Percentiles rank a stretch among this genome's conserved stretches.
These are phyloP conservation scores for Discoglossus pictus DNA, from an alignment of 2,797 vertebrate genomes.

Conservation along the genomic window DNA sequence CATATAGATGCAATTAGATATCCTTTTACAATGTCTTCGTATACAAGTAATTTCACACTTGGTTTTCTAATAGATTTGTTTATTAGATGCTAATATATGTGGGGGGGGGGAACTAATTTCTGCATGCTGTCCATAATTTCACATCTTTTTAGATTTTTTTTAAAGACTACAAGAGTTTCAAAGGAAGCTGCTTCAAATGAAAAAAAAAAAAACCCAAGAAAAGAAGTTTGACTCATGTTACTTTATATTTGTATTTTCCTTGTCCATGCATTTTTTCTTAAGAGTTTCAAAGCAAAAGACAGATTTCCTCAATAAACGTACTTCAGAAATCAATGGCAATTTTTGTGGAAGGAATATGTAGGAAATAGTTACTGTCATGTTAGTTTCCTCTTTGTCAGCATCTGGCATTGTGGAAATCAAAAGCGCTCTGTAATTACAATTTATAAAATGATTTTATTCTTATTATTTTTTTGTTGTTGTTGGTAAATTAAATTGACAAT, in stretches of 20 bases:
- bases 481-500: constrained; percentile 46
- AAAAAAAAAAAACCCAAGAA: too few species aligned
- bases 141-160: too few species aligned
- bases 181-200: too few species aligned
- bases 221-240: constrained; percentile 30
- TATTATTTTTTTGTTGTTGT: constrained; percentile 28
- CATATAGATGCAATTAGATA: too few species aligned
- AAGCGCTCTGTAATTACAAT: constrained; percentile 45
- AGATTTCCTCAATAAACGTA: constrained; percentile 35
- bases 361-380: constrained; percentile 29
- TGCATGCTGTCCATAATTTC: too few species aligned
- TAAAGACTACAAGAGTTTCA: too few species aligned
- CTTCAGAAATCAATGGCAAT: constrained; percentile 26
- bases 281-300: constrained; percentile 34
- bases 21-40: too few species aligned
- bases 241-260: constrained; percentile 34
- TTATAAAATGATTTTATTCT: constrained; percentile 35
- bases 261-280: constrained; percentile 27
- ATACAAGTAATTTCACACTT: too few species aligned
- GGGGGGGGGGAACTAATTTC: too few species aligned
- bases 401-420: constrained; percentile 20
- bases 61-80: too few species aligned
- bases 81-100: too few species aligned
- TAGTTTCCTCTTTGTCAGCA: constrained; percentile 27
- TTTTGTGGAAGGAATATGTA: constrained; percentile 17